phyloP scores from a whole-genome alignment of 2,113 vertebrate species.

The Dinomys branickii region DNA sequence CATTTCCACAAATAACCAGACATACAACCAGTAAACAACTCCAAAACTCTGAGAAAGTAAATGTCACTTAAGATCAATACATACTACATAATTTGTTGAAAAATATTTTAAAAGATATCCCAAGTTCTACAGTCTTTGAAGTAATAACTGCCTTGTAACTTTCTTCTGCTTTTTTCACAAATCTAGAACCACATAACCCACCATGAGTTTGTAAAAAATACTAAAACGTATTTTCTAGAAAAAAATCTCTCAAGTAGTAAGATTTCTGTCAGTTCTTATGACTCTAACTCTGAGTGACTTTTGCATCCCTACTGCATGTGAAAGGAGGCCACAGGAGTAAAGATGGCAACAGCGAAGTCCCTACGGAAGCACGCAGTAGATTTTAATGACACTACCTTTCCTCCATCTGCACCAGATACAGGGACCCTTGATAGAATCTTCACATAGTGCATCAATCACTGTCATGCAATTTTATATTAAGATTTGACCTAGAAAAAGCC shows the following conservation, averaged over 20 bases:
- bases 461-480: slow-evolving; percentile 42
- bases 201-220: neutral
- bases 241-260: neutral
- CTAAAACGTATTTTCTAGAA: neutral
- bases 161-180: neutral
- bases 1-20: slow-evolving; percentile 20
- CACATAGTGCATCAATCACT: slow-evolving; percentile 1
- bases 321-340: neutral
- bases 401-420: slow-evolving; percentile 1
- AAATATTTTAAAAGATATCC: neutral
- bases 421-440: slow-evolving; percentile 29
- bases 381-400: neutral
- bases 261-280: neutral
- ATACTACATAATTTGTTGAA: neutral
- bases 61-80: neutral
- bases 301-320: neutral
- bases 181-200: neutral
- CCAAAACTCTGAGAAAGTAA: neutral
- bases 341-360: neutral
- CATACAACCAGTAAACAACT: neutral
- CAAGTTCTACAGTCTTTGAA: neutral
- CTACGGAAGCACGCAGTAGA: neutral
- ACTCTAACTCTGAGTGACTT: neutral
- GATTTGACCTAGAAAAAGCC: slow-evolving; percentile 68
- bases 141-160: neutral